Evolutionary conservation across 2,888 invertebrate species (phyloP).

Genomic region (Chironomus riparius): DNA sequence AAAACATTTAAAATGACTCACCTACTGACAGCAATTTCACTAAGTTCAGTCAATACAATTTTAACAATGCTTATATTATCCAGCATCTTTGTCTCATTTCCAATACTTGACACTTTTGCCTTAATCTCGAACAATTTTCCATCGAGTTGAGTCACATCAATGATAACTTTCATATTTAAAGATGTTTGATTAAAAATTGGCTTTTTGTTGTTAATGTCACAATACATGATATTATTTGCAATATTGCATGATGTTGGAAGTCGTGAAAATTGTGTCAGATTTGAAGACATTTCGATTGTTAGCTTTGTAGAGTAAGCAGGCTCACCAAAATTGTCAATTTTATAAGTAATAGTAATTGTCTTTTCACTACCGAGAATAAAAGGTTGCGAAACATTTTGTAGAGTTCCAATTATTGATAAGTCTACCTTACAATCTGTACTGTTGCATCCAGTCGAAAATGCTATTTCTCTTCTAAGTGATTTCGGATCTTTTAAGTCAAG

Average conservation of each 20-base stretch:
- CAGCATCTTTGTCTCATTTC: constrained; percentile 35
- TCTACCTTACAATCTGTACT: constrained; percentile 40
- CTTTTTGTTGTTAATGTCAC: background rate
- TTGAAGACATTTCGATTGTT: constrained; percentile 42
- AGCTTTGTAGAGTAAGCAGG: constrained; percentile 45
- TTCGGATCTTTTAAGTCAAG: constrained; percentile 39
- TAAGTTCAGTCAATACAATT: constrained; percentile 37
- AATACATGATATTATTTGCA: background rate
- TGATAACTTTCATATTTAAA: constrained; percentile 29
- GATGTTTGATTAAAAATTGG: background rate
- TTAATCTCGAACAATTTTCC: constrained; percentile 35
- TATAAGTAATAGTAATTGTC: constrained; percentile 37
- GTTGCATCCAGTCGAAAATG: constrained; percentile 41
- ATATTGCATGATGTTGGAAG: constrained; percentile 37
- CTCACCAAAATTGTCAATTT: constrained; percentile 43
- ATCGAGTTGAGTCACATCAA: constrained; percentile 38
- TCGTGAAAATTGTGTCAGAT: constrained; percentile 36
- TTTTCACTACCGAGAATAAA: constrained; percentile 38
- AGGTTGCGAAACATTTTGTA: constrained; percentile 32
- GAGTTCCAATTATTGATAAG: constrained; percentile 31
- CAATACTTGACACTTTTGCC: constrained; percentile 40
- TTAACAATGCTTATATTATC: constrained; percentile 35
- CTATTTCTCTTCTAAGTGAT: constrained; percentile 37
- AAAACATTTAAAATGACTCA: constrained; percentile 30
- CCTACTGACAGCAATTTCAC: constrained; percentile 40